phyloP scores from a whole-genome alignment of 2,113 vertebrate species.

The Pteropus alecto region DNA sequence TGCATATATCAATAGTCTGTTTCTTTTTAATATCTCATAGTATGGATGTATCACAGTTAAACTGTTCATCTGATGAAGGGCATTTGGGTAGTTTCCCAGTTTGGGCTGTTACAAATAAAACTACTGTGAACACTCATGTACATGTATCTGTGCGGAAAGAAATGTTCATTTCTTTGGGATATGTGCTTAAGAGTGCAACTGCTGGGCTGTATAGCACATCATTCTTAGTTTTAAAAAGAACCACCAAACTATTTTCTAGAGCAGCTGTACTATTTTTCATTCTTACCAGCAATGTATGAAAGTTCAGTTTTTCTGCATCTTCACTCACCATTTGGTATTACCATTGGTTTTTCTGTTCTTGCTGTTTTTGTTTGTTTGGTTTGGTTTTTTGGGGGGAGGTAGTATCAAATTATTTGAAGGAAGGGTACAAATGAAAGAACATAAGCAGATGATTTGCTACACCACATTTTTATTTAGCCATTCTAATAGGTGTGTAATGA shows the following conservation, averaged over 20 bases:
- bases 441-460: too few relatives aligned
- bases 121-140: neutral
- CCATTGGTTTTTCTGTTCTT: neutral
- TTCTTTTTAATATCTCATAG: neutral
- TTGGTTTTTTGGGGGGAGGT: too few relatives aligned
- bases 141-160: neutral
- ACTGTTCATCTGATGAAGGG: neutral
- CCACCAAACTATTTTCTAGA: neutral
- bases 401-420: too few relatives aligned
- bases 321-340: neutral
- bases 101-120: neutral
- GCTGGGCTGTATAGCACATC: neutral
- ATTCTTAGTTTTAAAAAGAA: neutral
- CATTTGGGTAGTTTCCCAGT: neutral
- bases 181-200: neutral
- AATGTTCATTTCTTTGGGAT: slow-evolving; percentile 5
- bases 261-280: neutral
- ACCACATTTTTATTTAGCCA: neutral
- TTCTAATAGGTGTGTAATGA: neutral
- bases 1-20: neutral
- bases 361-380: too few relatives aligned
- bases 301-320: neutral
- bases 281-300: neutral
- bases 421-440: too few relatives aligned
- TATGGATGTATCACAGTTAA: neutral